Percentiles rank a stretch among this genome's conserved stretches.
phyloP scores from a whole-genome alignment of 2,888 invertebrate species.

The Alsophila aescularia region DNA sequence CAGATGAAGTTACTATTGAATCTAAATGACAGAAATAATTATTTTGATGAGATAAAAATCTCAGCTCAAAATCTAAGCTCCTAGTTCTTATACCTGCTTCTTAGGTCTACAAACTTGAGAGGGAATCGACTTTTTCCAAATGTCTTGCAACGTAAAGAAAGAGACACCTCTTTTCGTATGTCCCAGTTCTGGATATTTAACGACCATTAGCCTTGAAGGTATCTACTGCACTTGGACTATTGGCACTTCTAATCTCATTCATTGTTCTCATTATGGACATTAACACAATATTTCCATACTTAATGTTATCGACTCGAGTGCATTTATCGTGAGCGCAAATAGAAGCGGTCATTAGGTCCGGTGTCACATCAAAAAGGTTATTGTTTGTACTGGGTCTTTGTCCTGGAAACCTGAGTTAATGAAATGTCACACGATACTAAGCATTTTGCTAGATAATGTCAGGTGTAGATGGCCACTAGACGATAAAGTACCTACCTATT shows the following conservation, averaged over 20 bases:
- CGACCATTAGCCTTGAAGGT: constrained; percentile 1
- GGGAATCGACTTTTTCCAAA: no score
- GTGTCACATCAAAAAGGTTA: constrained; percentile 47
- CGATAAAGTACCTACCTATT: no score
- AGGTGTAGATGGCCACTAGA: no score
- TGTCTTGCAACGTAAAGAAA: no score
- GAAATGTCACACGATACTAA: constrained; percentile 5
- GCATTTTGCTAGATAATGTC: not conserved
- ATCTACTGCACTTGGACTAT: constrained; percentile 9
- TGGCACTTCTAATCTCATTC: constrained; percentile 20
- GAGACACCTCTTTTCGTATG: not conserved
- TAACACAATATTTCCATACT: constrained; percentile 37
- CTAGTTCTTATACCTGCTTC: no score
- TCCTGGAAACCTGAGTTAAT: constrained; percentile 42
- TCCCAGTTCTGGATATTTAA: constrained; percentile 1
- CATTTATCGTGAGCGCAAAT: constrained; percentile 49
- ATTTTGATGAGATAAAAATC: no score
- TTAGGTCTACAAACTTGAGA: no score
- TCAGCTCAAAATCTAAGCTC: no score
- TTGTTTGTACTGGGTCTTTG: constrained; percentile 51
- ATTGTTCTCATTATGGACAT: constrained; percentile 37
- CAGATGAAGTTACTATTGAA: no score
- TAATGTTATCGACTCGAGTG: constrained; percentile 43
- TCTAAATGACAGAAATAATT: no score
- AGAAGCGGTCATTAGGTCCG: constrained; percentile 51